A percentile compares a stretch with the other conserved stretches of the same genome.
phyloP scores from a whole-genome alignment of 2,888 invertebrate species.

The Spisula subtruncata region DNA sequence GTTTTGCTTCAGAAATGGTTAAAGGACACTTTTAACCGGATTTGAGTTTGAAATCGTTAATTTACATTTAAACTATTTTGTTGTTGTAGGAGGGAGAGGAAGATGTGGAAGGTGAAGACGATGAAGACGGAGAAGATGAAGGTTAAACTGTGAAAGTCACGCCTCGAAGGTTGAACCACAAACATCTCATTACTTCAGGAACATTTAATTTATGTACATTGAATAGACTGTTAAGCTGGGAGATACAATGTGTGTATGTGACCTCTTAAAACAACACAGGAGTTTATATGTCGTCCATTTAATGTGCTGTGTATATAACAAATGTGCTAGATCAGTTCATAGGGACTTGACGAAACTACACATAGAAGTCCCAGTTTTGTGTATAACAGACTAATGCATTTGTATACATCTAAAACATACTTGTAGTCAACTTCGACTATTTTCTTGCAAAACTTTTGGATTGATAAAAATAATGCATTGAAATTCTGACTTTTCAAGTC shows the following conservation, averaged over 20 bases:
- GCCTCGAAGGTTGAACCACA: not conserved
- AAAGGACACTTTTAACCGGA: too few species aligned
- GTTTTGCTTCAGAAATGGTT: too few species aligned
- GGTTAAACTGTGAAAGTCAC: slow-evolving; percentile 52
- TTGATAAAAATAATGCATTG: not conserved
- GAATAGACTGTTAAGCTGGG: not conserved
- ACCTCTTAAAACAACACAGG: not conserved
- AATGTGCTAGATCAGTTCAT: not conserved
- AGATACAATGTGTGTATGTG: not conserved
- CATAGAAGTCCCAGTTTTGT: not conserved
- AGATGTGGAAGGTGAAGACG: slow-evolving; percentile 78
- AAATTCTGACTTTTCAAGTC: not conserved
- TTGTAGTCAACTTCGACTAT: not conserved
- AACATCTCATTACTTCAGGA: slow-evolving; percentile 26
- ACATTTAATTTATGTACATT: slow-evolving; percentile 16
- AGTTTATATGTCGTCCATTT: not conserved
- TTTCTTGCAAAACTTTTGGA: too few species aligned
- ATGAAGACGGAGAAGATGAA: slow-evolving; percentile 78
- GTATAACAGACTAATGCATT: not conserved
- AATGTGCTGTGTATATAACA: not conserved
- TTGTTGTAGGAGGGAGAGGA: slow-evolving; percentile 76
- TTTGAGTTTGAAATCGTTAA: too few species aligned
- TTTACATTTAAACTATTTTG: slow-evolving; percentile 11
- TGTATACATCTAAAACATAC: not conserved
- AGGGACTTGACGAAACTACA: not conserved